Conservation (phyloP, 2,797 vertebrate genomes). For the Steatocranus sp. region DNA sequence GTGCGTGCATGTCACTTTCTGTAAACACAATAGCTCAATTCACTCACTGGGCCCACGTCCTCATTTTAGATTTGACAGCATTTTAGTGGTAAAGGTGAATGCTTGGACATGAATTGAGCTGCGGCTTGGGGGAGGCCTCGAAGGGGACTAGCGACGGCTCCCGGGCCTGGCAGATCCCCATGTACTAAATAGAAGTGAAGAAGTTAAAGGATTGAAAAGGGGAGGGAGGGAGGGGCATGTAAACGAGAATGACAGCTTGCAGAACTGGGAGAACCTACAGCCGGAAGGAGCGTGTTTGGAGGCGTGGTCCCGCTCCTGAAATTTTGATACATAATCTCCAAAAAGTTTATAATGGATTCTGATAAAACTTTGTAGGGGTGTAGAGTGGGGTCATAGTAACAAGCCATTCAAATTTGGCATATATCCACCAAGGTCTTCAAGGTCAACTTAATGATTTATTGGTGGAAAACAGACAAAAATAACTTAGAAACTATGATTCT, state of each 20-base stretch:
- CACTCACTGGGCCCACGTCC: neutral
- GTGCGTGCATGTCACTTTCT: neutral
- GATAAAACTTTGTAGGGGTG: neutral
- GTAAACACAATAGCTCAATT: neutral
- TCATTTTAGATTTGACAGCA: neutral
- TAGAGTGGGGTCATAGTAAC: neutral
- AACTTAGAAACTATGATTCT: neutral
- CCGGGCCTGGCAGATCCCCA: neutral
- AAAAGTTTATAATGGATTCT: neutral
- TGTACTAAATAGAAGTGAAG: neutral
- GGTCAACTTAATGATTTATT: neutral
- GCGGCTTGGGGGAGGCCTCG: neutral
- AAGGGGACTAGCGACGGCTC: rapidly evolving
- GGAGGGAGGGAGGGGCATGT: neutral
- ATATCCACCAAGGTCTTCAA: neutral
- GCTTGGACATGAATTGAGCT: neutral
- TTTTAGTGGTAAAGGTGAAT: neutral
- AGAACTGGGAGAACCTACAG: neutral
- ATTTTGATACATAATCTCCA: neutral
- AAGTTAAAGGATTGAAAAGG: neutral
- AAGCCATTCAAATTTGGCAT: rapidly evolving
- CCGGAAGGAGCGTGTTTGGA: neutral
- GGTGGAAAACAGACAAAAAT: neutral
- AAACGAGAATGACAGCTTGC: neutral
- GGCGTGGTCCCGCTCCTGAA: rapidly evolving